Base-by-base conservation (phyloP, 2,888 invertebrate species). In the Drosophila bunnanda region DNA sequence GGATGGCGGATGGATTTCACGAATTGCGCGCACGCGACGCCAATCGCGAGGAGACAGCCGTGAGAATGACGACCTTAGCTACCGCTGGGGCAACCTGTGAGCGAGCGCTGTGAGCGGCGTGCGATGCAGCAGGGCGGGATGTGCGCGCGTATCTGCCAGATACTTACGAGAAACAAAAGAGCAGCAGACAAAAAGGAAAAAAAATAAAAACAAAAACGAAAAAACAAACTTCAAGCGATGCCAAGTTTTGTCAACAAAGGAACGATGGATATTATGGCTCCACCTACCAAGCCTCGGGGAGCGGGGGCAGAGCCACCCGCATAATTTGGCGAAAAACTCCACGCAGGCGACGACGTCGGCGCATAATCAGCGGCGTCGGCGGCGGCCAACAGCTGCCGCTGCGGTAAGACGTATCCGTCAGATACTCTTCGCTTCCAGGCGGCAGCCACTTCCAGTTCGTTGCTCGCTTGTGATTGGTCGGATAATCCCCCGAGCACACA, bases 311-410 rank as follows among this genome's bases (percentile, higher is more conserved):
- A 62, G 61, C 80, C 91, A 89, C 88, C 90, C 88, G 88, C 88
- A 88, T 88, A 87, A 87, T 69, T 89, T 86, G 88, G 88, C 77
- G 77, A 77, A 88, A 81, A 89, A 89, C 90, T 87, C 82, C 89
- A 78, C 78, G 69, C 75, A 62, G 62, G 30, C 53, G 46, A 20
- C 70, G 52, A 66, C 65, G 66, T 67, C 75, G 39, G 58, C 61
- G 69, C 67, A 71, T 62, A 57, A 67, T 68, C 78, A 62, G 58
- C 58, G 64, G 50, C 50, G 50, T 32, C 30, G 17, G 17, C 75
- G 56, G 48, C 62, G 50, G 65, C 38, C 61, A 70, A 52, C 55
- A 68, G 58, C 73, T 56, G 74, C 65, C 44, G 38, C 44, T 50
- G 56, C 71, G 72, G 64, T 65, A 71, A 68, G 77, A 87, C 46